These are phyloP conservation scores for Raja brachyura DNA, from an alignment of 2,113 vertebrate genomes.

Conservation along the genomic window DNA sequence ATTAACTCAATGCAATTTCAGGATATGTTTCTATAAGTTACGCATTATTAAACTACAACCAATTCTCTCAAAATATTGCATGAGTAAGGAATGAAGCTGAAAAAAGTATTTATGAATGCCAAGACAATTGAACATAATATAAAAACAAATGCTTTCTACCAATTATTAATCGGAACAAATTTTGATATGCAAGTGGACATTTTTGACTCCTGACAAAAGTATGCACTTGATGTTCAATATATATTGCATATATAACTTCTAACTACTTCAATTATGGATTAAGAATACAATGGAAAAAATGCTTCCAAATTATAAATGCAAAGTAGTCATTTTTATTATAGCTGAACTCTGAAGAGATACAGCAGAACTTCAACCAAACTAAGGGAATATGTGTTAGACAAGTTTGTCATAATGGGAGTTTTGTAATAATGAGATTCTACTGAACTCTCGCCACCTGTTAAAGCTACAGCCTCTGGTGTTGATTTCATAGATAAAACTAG, in stretches of 20 bases:
- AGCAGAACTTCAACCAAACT: background rate
- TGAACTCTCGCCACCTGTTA: slow-evolving; percentile 21
- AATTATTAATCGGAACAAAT: background rate
- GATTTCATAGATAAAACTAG: slow-evolving; percentile 10
- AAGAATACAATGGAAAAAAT: background rate
- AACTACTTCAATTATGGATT: background rate
- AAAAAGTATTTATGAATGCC: background rate
- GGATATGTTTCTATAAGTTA: background rate
- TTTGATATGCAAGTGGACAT: background rate
- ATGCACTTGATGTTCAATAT: background rate
- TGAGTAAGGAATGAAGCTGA: background rate
- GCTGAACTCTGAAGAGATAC: background rate
- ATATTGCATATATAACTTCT: background rate
- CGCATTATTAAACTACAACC: background rate
- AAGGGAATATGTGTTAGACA: background rate
- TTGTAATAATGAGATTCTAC: slow-evolving; percentile 29
- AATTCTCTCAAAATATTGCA: background rate
- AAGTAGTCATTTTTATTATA: background rate
- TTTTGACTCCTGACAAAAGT: background rate
- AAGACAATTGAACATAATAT: background rate
- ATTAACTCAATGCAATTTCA: background rate
- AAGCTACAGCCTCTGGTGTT: slow-evolving; percentile 26
- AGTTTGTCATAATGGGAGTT: background rate
- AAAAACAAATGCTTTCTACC: background rate
- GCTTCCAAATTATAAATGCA: background rate